Conservation (phyloP, 2,113 vertebrate genomes). For the Archocentrus centrarchus region DNA sequence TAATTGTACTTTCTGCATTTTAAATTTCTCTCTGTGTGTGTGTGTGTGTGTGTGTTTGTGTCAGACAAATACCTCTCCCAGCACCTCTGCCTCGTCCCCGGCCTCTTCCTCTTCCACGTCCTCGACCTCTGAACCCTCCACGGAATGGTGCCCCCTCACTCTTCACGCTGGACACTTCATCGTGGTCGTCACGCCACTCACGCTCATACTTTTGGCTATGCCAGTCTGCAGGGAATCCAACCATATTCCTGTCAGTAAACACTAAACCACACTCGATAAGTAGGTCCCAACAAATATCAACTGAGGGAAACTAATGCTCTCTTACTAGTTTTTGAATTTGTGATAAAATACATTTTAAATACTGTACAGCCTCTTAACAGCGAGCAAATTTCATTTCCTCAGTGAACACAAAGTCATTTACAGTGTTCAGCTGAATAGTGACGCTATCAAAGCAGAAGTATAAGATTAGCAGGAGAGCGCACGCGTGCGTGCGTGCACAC, state of each 20-base stretch:
- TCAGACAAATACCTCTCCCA: slow-evolving; percentile 68
- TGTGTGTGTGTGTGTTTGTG: background rate
- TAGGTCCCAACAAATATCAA: background rate
- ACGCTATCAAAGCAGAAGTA: slow-evolving; percentile 42
- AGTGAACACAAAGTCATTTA: background rate
- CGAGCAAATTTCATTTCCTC: background rate
- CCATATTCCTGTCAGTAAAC: background rate
- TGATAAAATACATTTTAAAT: background rate
- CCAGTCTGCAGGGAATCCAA: slow-evolving; percentile 82
- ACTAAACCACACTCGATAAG: background rate
- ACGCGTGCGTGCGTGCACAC: fast-evolving
- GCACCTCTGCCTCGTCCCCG: slow-evolving; percentile 91
- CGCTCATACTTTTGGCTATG: slow-evolving; percentile 93
- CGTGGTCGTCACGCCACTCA: slow-evolving; percentile 92
- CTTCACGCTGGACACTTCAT: slow-evolving; percentile 97
- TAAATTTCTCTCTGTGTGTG: background rate
- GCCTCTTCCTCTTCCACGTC: slow-evolving; percentile 90
- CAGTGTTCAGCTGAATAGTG: background rate
- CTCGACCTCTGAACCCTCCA: slow-evolving; percentile 91
- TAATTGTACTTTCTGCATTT: background rate
- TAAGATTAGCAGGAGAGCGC: background rate
- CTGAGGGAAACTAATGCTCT: background rate
- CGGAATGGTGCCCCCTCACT: slow-evolving; percentile 94
- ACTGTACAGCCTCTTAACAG: fast-evolving
- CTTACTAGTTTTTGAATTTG: background rate